Evolutionary conservation across 2,888 invertebrate species (phyloP), one percentile per base, ranked within the genome.

Genomic region (Andrena marginata): DNA sequence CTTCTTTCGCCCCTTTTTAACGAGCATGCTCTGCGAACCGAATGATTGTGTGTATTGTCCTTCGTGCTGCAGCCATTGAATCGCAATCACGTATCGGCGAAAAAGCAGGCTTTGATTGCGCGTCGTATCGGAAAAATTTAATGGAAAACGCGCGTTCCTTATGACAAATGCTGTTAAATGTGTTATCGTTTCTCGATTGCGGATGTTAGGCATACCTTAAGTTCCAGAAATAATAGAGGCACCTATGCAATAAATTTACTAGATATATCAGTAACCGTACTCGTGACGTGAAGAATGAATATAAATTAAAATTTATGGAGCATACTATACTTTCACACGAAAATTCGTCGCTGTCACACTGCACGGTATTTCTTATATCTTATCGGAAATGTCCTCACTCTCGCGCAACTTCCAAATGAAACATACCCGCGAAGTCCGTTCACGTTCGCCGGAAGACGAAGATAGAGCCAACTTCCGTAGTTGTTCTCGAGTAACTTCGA

Each of bases 401-500:
- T 20, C 26, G 8, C 51, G 51, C n/a, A 54, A 79, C 35, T 65
- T 23, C 56, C 23, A 59, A 56, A 51, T 51, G 51, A 63, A 82
- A 63, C 60, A 64, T 54, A 63, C 26, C 42, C 59, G 10, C 20
- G 20, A 49, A 71, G 42, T 67, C 67, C 56, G 60, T 48, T 71
- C 80, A 71, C 71, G 62, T 75, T 71, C 59, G 1, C 59, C 48
- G 59, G n/a, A 74, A 74, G 63, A 73, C 71, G 81, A 59, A 74
- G 74, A 71, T 75, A 74, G 70, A 80, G 75, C 71, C 56, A 71
- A 77, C 56, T 82, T 72, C 63, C 64, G 56, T 60, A 73, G 71
- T 63, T 70, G 82, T 71, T 69, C 71, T 33, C 70, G 64, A 85
- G 73, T 70, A 80, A 80, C 80, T 80, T 80, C 80, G 72, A 80